Conservation (phyloP, 2,113 vertebrate genomes). For the Etia nguti region DNA sequence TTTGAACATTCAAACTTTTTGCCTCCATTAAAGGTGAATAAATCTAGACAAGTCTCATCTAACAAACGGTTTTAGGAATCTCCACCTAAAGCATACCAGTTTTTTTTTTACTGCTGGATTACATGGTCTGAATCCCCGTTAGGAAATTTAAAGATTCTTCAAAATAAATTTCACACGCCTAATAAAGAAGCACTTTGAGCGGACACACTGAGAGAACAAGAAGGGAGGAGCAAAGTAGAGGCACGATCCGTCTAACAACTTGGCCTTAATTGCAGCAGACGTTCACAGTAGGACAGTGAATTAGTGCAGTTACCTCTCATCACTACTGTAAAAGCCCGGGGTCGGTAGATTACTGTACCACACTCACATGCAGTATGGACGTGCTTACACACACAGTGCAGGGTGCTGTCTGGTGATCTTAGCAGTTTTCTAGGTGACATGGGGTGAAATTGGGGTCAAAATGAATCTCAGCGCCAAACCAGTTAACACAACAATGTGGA, state of each 20-base stretch:
- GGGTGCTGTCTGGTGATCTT: constrained; percentile 43
- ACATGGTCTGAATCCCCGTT: background rate
- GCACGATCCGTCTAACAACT: constrained; percentile 62
- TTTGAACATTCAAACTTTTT: background rate
- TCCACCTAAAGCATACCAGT: background rate
- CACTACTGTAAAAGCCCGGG: constrained; percentile 72
- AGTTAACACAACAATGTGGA: background rate
- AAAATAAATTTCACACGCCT: background rate
- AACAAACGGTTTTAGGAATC: rapidly evolving
- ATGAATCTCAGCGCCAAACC: constrained; percentile 16
- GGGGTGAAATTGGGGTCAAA: constrained; percentile 43
- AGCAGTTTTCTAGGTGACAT: constrained; percentile 15
- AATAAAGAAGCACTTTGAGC: constrained; percentile 12
- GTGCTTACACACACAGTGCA: background rate
- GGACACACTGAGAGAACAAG: constrained; percentile 1
- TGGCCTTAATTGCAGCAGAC: constrained; percentile 95
- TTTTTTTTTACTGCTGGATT: rapidly evolving
- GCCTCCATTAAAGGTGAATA: background rate
- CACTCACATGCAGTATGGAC: constrained; percentile 19
- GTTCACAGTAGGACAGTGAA: constrained; percentile 85
- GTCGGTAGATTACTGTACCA: constrained; percentile 18
- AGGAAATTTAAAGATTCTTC: background rate
- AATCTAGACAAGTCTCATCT: background rate
- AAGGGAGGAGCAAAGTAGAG: background rate
- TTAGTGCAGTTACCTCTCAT: constrained; percentile 85